These are phyloP conservation scores for Pherbina coryleti DNA, from an alignment of 2,888 invertebrate species.

Conservation along the genomic window DNA sequence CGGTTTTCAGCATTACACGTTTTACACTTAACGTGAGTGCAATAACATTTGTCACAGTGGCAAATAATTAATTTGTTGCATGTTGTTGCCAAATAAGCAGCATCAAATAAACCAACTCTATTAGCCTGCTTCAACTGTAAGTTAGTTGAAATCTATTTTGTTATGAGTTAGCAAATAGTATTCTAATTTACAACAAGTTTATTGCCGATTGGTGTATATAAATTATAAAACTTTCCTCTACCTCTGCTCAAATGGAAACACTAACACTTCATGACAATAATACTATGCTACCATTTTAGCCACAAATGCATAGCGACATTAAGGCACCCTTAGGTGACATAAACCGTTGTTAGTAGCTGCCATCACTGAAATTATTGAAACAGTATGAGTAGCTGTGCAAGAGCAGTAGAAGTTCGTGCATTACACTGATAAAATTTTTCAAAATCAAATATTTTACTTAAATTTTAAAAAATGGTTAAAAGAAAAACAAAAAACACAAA, in stretches of 20 bases:
- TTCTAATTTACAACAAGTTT: neutral
- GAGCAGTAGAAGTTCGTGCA: neutral
- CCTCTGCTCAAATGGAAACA: neutral
- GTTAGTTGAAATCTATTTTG: too few relatives aligned
- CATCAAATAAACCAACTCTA: neutral
- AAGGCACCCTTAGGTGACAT: neutral
- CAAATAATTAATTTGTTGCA: slow-evolving; percentile 26
- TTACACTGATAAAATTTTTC: neutral
- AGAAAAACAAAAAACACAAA: too few relatives aligned
- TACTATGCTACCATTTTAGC: neutral
- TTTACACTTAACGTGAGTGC: neutral
- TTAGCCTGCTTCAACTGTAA: too few relatives aligned
- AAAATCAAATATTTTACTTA: too few relatives aligned
- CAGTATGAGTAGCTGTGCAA: neutral
- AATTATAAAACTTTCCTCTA: neutral
- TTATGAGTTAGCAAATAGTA: neutral
- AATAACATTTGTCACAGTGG: slow-evolving; percentile 43
- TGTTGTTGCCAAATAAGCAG: neutral
- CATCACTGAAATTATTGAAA: neutral
- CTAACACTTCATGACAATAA: neutral
- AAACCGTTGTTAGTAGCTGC: neutral
- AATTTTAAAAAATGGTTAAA: too few relatives aligned
- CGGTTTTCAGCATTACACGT: neutral
- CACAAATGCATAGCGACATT: neutral
- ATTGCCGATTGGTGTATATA: neutral